These are phyloP conservation scores for Balearica regulorum DNA, from an alignment of 2,797 vertebrate species.

Conservation along the genomic window DNA sequence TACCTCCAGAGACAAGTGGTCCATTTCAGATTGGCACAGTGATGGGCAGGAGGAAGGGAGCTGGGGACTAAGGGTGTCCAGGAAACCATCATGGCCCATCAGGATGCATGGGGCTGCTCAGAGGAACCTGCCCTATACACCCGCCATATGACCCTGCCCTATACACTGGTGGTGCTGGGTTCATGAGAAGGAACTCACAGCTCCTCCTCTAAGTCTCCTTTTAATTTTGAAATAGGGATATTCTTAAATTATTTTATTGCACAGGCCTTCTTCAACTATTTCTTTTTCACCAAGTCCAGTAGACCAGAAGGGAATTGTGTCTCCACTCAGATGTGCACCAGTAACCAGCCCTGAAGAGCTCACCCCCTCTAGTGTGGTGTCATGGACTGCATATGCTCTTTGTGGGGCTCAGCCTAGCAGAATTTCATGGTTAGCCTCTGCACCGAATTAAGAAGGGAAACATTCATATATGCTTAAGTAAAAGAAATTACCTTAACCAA, in stretches of 20 bases:
- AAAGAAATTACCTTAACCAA: neutral
- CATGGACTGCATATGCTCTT: neutral
- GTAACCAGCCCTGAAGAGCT: neutral
- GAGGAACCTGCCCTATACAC: neutral
- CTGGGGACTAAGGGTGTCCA: neutral
- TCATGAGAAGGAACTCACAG: neutral
- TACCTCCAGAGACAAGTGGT: neutral
- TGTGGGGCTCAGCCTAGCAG: neutral
- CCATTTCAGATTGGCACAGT: neutral
- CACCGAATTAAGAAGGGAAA: neutral
- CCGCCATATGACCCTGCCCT: neutral
- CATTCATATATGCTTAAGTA: neutral
- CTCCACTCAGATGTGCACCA: neutral
- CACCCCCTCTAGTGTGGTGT: rapidly evolving
- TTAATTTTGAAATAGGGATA: neutral
- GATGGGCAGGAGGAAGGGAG: neutral
- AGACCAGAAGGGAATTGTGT: neutral
- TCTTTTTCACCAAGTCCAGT: neutral
- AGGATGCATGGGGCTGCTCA: rapidly evolving
- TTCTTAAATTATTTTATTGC: neutral
- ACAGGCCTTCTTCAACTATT: neutral
- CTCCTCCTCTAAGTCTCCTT: neutral
- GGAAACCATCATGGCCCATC: neutral
- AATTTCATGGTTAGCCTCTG: neutral
- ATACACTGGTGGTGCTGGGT: neutral